Evolutionary conservation across 2,797 vertebrate genomes (phyloP).

Genomic region (Antennarius maculatus): DNA sequence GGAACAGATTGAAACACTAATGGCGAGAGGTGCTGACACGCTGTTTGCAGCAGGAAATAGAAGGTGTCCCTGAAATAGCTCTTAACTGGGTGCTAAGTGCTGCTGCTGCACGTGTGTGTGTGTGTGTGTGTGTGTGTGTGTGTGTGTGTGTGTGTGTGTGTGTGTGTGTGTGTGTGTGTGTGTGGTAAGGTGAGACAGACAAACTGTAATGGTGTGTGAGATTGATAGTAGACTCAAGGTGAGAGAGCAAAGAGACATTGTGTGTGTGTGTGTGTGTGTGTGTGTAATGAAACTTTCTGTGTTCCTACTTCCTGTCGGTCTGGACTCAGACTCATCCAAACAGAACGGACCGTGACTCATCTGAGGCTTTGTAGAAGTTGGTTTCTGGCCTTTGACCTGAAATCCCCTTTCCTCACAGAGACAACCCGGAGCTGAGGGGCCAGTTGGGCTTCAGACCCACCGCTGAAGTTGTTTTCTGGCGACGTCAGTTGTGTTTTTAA

Average conservation of each 20-base stretch:
- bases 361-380: not conserved
- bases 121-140: slow-evolving; percentile 32
- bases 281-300: slow-evolving; percentile 6
- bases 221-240: too few relatives aligned
- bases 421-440: not conserved
- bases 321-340: not conserved
- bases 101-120: slow-evolving; percentile 8
- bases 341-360: slow-evolving; percentile 22
- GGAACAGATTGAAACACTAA: slow-evolving; percentile 54
- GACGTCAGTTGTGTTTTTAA: slow-evolving; percentile 46
- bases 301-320: slow-evolving; percentile 2
- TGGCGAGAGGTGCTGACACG: slow-evolving; percentile 61
- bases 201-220: too few relatives aligned
- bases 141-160: slow-evolving; percentile 1
- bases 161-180: not conserved
- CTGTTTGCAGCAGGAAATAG: slow-evolving; percentile 61
- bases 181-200: too few relatives aligned
- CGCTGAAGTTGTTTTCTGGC: slow-evolving; percentile 32
- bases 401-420: slow-evolving; percentile 20
- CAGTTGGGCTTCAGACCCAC: slow-evolving; percentile 9
- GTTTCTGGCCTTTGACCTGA: slow-evolving; percentile 1
- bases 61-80: slow-evolving; percentile 70
- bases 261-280: slow-evolving; percentile 7
- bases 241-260: too few relatives aligned
- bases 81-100: slow-evolving; percentile 67